Base-by-base conservation (phyloP, 2,888 invertebrate species). In the Ormyrus rosae region DNA sequence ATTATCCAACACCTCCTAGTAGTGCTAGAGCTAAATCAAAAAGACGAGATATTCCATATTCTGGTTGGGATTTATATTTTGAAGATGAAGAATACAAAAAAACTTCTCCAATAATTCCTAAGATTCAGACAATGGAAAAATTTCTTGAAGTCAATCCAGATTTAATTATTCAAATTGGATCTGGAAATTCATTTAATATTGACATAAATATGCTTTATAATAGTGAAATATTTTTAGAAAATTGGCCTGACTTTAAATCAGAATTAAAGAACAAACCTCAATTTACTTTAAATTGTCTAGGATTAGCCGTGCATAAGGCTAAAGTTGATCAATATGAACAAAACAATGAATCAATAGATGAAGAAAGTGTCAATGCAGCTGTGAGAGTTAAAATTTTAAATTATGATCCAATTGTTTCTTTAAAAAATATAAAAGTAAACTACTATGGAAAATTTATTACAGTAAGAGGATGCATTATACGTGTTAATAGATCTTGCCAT, bases 391-490 rank as follows among this genome's bases (percentile, higher is more conserved):
- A 94, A 86, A 90, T 95, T 68, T 86, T 91, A 11, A 94, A 94
- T 89, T 95, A 94, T 89, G 93, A 94, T 82, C 94, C 95, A 51
- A 90, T 95, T 2, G 92, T 95, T 63, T 93, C 94, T 46, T 90
- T 96, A 69, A 93, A 94, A 86, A 93, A 94, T 89, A 91, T 96
- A 48, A 95, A 95, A 92, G 94, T 95, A 0, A 94, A 93, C 89
- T 94, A 92, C 86, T 95, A 94, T 91, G 96, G 94, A 6, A 95
- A 95, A 90, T 89, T 98, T 83, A 94, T 97, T 46, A 93, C 96
- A 48, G 93, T 98, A 4, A 94, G 95, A 87, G 98, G 98, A 0
- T 96, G 96, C 61, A 96, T 98, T 0, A 96, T 96, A 81, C 93
- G 96, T 88, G 95, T 96, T 5, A 94, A 96, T 13, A 94, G 94